Base-by-base conservation (phyloP, 2,113 vertebrate genomes). In the Ardeotis arabs region DNA sequence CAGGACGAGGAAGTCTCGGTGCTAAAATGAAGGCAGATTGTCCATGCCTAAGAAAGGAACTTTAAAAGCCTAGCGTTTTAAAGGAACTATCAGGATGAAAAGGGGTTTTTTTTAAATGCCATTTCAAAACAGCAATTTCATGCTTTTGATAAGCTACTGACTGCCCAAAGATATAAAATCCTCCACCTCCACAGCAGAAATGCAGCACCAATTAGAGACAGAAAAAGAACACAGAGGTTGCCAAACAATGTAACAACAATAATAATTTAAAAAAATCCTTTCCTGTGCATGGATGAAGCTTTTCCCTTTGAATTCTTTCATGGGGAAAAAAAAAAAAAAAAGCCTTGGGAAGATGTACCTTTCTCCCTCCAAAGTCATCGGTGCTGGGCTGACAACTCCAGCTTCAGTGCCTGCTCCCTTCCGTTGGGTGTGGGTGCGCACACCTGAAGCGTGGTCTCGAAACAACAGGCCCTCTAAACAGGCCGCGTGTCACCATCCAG, bases 51-150 rank as follows among this genome's bases (percentile, higher is more conserved):
- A 84, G 77, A 77, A 67, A 14, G 25, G 35, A 78, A 64, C 33
- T 78, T 91, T 72, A 47, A 93, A 91, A 91, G n/a, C 44, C 13
- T 6, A 72, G 47, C 2, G 1, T 81, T 95, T 91, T 72, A 90
- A 67, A 89, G 66, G 47, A 67, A 19, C 28, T 67, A 92, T 55
- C 76, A 87, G 75, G 89, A 87, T 55, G 45, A 92, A 88, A 93
- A 77, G 24, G 24, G 41, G 0, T 0, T 9, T 31, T 58, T 52
- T 31, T 31, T 93, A 39, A 70, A 82, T 27, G 44, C 35, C 17
- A 20, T 73, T 90, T 90, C 66, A 59, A 94, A 94, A 29, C 29
- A 60, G 25, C 27, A 79, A 82, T 96, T 95, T 96, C 89, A 92
- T 19, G 56, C 53, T 92, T 87, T 81, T 84, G 35, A 64, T 94